phyloP scores from a whole-genome alignment of 2,888 invertebrate species.

The Stenotaenia linearis region DNA sequence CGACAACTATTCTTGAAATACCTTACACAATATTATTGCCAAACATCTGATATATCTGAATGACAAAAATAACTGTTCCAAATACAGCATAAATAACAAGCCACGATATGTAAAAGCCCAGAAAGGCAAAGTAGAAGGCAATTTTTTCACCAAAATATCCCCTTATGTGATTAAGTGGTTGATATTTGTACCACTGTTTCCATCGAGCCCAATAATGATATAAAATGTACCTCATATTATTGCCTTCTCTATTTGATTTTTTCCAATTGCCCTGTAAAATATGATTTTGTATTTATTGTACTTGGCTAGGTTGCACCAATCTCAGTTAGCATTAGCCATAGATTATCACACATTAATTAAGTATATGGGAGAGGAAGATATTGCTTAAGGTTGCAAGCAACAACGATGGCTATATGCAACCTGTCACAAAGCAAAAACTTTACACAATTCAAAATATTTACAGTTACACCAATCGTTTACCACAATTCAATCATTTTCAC shows the following conservation, averaged over 20 bases:
- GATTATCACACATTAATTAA: no score
- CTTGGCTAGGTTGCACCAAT: no score
- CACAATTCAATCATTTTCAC: no score
- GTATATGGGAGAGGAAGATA: no score
- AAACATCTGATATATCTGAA: slow-evolving; percentile 50
- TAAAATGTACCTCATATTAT: slow-evolving; percentile 49
- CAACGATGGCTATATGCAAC: no score
- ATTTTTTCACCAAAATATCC: slow-evolving; percentile 57
- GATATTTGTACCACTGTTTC: slow-evolving; percentile 55
- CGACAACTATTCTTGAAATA: slow-evolving; percentile 35
- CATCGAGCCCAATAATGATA: slow-evolving; percentile 55
- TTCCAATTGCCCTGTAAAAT: background rate
- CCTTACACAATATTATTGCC: slow-evolving; percentile 49
- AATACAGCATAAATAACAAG: slow-evolving; percentile 54
- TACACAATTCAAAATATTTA: no score
- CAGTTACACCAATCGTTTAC: no score
- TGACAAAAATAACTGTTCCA: slow-evolving; percentile 53
- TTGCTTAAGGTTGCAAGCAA: no score
- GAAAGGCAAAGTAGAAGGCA: slow-evolving; percentile 57
- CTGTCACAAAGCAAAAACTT: no score
- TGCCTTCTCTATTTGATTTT: background rate
- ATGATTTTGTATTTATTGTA: background rate
- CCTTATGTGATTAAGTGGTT: slow-evolving; percentile 55
- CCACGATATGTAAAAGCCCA: slow-evolving; percentile 57
- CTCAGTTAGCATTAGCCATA: no score